Conservation (phyloP, 2,888 invertebrate species). For the Galerucella calmariensis region DNA sequence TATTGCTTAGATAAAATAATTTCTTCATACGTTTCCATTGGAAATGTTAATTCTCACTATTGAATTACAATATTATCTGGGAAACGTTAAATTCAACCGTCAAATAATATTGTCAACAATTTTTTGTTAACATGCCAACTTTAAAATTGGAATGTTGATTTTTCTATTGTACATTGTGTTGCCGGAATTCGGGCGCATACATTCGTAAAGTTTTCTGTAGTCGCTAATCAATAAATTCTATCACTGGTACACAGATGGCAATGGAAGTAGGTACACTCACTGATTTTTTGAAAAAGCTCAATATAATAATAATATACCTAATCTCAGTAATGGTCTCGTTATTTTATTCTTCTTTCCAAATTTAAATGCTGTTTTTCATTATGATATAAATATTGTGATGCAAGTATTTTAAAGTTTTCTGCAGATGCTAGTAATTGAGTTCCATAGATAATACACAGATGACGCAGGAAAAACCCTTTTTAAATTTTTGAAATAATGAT, state of each 20-base stretch:
- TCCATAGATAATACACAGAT: no score
- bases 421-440: no score
- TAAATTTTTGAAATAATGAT: no score
- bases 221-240: not conserved
- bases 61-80: constrained; percentile 31
- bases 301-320: no score
- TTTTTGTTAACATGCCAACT: constrained; percentile 30
- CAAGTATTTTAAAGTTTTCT: no score
- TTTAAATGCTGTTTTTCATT: no score
- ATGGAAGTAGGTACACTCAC: not conserved
- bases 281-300: no score
- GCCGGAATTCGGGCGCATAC: not conserved
- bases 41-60: constrained; percentile 31
- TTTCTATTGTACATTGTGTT: constrained; percentile 3
- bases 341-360: no score
- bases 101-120: constrained; percentile 38
- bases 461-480: no score
- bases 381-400: no score
- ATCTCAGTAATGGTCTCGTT: no score
- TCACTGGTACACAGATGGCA: not conserved
- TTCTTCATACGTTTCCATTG: constrained; percentile 51
- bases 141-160: not conserved
- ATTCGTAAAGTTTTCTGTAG: not conserved
- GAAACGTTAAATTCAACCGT: constrained; percentile 34
- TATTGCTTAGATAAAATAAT: constrained; percentile 47